Percentiles rank a stretch among this genome's conserved stretches.
These are phyloP conservation scores for Aphaenogaster ashmeadi DNA, from an alignment of 1,140 invertebrate genomes.

Conservation along the genomic window DNA sequence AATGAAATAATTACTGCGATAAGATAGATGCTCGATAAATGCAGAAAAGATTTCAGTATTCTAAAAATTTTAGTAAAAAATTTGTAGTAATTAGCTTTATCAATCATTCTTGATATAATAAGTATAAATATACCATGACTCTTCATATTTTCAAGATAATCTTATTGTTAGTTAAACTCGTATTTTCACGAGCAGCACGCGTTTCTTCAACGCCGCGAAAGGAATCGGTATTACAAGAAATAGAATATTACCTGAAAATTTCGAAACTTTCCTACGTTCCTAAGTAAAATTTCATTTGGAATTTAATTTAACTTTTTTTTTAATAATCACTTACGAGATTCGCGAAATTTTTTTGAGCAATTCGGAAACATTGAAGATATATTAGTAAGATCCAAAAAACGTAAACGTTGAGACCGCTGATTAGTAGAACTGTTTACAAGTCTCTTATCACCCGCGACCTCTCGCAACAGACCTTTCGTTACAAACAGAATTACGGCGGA, in stretches of 20 bases:
- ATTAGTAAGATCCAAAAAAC: conserved; percentile 14
- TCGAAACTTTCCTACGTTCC: neutral
- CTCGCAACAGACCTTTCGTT: conserved; percentile 35
- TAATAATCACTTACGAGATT: neutral
- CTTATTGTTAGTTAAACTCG: neutral
- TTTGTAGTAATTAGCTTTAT: neutral
- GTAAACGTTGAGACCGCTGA: conserved; percentile 32
- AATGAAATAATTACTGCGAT: neutral
- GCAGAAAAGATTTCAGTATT: neutral
- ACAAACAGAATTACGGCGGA: conserved; percentile 34
- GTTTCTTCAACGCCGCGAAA: neutral
- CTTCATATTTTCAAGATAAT: neutral
- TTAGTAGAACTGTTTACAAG: conserved; percentile 26
- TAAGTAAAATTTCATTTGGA: neutral
- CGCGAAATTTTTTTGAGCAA: neutral
- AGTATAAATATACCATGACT: neutral
- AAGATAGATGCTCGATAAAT: neutral
- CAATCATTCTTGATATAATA: neutral
- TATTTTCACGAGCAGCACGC: neutral
- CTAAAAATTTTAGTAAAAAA: neutral
- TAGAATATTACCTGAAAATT: neutral
- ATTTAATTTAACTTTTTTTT: neutral
- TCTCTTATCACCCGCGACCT: conserved; percentile 49
- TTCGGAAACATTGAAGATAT: conserved; percentile 10
- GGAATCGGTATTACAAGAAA: neutral